Conservation (phyloP, 2,113 vertebrate species). For the Onychostoma macrolepis region DNA sequence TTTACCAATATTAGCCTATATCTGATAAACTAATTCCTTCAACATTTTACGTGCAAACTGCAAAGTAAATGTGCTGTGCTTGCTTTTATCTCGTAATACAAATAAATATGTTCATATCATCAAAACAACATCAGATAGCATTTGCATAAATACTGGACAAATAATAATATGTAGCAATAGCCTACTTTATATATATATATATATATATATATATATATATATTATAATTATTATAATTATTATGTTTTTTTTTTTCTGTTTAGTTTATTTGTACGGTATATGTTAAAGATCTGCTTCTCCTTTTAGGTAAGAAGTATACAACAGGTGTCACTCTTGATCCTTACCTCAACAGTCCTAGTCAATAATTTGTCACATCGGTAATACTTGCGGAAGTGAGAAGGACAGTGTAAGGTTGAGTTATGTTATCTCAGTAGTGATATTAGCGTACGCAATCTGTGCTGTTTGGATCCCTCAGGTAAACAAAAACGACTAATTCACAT, state of each 20-base stretch:
- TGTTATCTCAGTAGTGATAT: neutral
- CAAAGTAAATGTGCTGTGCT: neutral
- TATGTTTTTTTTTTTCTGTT: neutral
- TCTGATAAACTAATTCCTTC: neutral
- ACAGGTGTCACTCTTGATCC: conserved; percentile 9
- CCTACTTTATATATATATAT: too few relatives aligned
- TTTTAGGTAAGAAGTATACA: neutral
- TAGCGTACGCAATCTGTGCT: neutral
- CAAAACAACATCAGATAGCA: neutral
- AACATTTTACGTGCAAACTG: neutral
- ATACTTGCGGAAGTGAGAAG: conserved; percentile 15
- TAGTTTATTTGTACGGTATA: neutral
- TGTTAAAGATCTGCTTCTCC: neutral
- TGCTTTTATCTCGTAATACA: neutral
- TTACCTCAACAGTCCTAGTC: neutral
- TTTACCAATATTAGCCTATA: neutral
- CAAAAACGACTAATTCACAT: too few relatives aligned
- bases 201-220: too few relatives aligned
- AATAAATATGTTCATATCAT: neutral
- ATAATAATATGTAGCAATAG: too few relatives aligned
- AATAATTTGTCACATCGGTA: conserved; percentile 21
- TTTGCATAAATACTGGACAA: neutral
- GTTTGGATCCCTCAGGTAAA: conserved; percentile 22
- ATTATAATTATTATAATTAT: too few relatives aligned
- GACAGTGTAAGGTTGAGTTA: neutral